These are phyloP conservation scores for Villa cingulata DNA, from an alignment of 2,888 invertebrate species.

Conservation along the genomic window DNA sequence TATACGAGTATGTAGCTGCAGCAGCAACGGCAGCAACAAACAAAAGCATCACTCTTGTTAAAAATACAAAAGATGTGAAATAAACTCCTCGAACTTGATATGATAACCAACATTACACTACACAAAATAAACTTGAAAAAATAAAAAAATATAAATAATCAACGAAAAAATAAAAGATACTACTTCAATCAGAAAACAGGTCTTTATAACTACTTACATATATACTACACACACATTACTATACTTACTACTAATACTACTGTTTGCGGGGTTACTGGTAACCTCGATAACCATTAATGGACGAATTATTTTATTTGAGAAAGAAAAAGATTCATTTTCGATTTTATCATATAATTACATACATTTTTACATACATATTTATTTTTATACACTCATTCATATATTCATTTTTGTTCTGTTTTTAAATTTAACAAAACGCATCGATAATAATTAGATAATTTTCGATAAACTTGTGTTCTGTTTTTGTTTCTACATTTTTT, in stretches of 20 bases:
- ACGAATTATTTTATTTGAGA: not conserved
- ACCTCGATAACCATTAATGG: slow-evolving; percentile 7
- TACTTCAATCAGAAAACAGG: not conserved
- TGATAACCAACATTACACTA: not conserved
- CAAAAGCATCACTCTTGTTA: too few relatives aligned
- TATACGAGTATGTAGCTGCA: too few relatives aligned
- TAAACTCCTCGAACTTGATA: not conserved
- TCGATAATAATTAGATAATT: too few relatives aligned
- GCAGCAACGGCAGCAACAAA: too few relatives aligned
- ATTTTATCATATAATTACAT: not conserved
- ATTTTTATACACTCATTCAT: too few relatives aligned
- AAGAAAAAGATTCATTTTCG: not conserved
- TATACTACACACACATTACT: too few relatives aligned
- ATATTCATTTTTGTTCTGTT: too few relatives aligned
- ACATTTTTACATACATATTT: too few relatives aligned
- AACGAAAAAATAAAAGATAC: not conserved
- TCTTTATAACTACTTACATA: slow-evolving; percentile 5
- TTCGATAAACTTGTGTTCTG: too few relatives aligned
- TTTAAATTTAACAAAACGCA: too few relatives aligned
- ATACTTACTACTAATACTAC: too few relatives aligned
- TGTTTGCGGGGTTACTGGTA: not conserved
- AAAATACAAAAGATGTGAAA: slow-evolving; percentile 1
- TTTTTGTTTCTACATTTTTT: too few relatives aligned
- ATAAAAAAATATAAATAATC: not conserved
- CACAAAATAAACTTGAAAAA: not conserved